These are phyloP conservation scores for Venusia cambrica DNA, from an alignment of 2,888 invertebrate species.

Conservation along the genomic window DNA sequence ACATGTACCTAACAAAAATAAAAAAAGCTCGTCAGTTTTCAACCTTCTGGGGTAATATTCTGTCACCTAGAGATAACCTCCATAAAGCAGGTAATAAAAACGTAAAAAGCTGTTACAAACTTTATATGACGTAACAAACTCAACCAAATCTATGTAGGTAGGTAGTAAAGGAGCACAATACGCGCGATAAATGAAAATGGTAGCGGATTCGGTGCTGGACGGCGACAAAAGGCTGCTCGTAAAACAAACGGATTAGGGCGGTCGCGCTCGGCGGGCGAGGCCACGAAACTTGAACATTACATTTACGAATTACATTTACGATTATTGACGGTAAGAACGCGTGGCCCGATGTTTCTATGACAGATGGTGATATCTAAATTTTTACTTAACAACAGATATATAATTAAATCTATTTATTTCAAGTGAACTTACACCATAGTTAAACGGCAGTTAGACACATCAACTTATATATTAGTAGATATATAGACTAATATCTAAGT, in stretches of 20 bases:
- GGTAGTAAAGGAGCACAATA: constrained; percentile 51
- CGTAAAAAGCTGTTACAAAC: constrained; percentile 23
- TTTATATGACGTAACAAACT: constrained; percentile 38
- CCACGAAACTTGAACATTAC: too few relatives aligned
- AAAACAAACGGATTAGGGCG: constrained; percentile 70
- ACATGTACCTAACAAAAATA: too few relatives aligned
- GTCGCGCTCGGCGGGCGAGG: constrained; percentile 40
- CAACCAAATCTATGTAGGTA: constrained; percentile 41
- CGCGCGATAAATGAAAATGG: constrained; percentile 66
- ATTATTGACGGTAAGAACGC: too few relatives aligned
- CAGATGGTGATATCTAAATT: too few relatives aligned
- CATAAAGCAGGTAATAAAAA: constrained; percentile 16
- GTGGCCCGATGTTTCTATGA: too few relatives aligned
- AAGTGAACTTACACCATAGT: too few relatives aligned
- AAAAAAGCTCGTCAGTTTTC: constrained; percentile 4
- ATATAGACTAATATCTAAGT: too few relatives aligned
- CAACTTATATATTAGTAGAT: too few relatives aligned
- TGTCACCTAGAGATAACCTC: constrained; percentile 20
- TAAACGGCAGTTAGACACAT: too few relatives aligned
- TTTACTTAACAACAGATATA: too few relatives aligned
- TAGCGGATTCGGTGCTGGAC: constrained; percentile 53
- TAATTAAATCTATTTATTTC: too few relatives aligned
- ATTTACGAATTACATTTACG: too few relatives aligned
- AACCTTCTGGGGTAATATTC: constrained; percentile 10
- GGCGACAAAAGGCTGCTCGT: constrained; percentile 62